Conservation (phyloP, 2,113 vertebrate genomes). For the Aegithalos caudatus region DNA sequence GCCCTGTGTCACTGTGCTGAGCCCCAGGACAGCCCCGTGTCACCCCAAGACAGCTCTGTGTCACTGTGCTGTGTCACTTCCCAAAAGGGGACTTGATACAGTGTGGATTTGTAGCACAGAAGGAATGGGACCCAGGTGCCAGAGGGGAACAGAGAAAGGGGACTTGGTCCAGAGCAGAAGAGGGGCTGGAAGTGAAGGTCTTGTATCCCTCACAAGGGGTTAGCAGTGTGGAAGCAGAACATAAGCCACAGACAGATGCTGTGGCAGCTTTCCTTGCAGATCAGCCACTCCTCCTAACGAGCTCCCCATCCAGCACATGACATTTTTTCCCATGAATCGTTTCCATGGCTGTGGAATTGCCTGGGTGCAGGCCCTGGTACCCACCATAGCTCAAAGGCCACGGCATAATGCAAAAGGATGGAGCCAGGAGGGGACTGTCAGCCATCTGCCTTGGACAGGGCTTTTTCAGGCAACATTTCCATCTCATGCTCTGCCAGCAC, state of each 20-base stretch:
- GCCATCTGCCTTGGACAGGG: neutral
- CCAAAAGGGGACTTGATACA: neutral
- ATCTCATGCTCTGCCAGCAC: accelerated
- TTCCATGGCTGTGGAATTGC: neutral
- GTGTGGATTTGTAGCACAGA: neutral
- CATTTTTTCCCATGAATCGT: neutral
- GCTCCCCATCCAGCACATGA: neutral
- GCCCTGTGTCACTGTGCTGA: no score
- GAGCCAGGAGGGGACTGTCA: neutral
- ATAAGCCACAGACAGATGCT: neutral
- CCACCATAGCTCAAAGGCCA: neutral
- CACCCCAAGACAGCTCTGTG: neutral
- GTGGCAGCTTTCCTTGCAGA: neutral
- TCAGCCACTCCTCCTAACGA: neutral
- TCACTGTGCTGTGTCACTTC: neutral
- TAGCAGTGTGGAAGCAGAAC: neutral
- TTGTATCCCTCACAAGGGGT: neutral
- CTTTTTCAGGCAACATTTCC: neutral
- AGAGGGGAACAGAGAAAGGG: neutral
- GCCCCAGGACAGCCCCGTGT: no score
- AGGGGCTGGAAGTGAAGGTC: neutral
- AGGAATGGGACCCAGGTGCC: neutral
- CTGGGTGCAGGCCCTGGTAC: neutral
- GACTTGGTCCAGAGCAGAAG: neutral
- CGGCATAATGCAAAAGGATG: accelerated